Evolutionary conservation across 1,140 invertebrate species (phyloP), one percentile per base, ranked within the genome.

Genomic region (Forficula auricularia): DNA sequence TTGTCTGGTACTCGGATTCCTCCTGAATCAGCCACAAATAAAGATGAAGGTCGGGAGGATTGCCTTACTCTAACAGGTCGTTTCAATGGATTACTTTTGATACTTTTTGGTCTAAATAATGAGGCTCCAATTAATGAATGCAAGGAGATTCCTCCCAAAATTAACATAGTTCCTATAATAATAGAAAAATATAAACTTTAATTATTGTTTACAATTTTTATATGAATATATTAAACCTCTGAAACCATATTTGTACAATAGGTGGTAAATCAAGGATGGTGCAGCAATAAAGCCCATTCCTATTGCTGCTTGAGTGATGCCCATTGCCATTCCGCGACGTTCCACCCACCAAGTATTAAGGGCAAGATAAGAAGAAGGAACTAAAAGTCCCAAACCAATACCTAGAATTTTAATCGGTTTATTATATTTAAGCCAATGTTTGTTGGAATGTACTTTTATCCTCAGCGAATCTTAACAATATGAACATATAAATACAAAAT

Each of bases 231-330:
- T 27, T 10, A 53, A 57, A 79, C 77, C 75, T 74, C 42, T 20
- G 52, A 82, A 85, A 7, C 80, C 80, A 53, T 80, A 85, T 0
- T 64, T 65, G 49, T 72, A 66, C 10, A 90, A 59, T 16, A 89
- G 59, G 47, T 68, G 64, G 35, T 80, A 62, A 22, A 88, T 57
- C 30, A 82, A 61, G 0, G 84, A 77, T 13, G 84, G 82, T 46
- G 90, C 61, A 44, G 89, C 74, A 46, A 89, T 74, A 19, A 72
- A 64, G 15, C 84, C 86, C 35, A 89, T 65, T 2, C 85, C 82
- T 52, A 82, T 88, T 12, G 85, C 86, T 2, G 85, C 87, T 61
- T 88, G 85, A 50, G 83, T 87, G 13, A 91, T 70, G 0, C 85
- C 86, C 60, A 89, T 90, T 14, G 85, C 87, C 8, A 90, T 63